Base-by-base conservation (phyloP, 2,113 vertebrate species). In the Pelmatolapia mariae region DNA sequence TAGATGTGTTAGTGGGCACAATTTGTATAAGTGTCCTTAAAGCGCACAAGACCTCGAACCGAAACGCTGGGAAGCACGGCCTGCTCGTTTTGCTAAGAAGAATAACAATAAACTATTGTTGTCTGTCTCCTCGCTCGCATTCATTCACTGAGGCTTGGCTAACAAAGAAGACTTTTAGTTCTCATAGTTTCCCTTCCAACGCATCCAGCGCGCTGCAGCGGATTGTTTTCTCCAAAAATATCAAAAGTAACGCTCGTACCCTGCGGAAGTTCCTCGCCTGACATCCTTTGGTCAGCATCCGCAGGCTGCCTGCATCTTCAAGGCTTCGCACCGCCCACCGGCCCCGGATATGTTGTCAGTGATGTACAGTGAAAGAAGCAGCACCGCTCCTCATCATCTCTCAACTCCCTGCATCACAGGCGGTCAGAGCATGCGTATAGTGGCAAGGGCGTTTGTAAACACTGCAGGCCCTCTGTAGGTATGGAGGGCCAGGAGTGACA, bases 161-260 rank as follows among this genome's bases (percentile, higher is more conserved):
- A 66, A 92, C 90, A 95, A 94, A 93, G 88, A 15, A 76, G 3
- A 33, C 6, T 4, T 87, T 31, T 57, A 82, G 19, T 19, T 45
- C 2, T 61, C 38, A 52, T 24, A 0, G 15, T 61, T 18, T 12
- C 45, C 71, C 22, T 81, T 50, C 54, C 47, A 29, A 7, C n/a
- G 47, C 36, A 82, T n/a, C 38, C 59, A 40, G 5, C 40, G 45
- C n/a, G 4, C 43, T 22, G 1, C 1, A 6, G 10, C 80, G 3
- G 33, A n/a, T 61, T 10, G 4, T 73, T 85, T 76, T 43, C 66
- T 24, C 13, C 31, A 40, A 10, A 81, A 79, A 40, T 7, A 50
- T 19, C 16, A 52, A 80, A 66, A 43, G n/a, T 45, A 13, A 59
- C 52, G 29, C 59, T 54, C 4, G 10, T 63, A 16, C 11, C 11